These are phyloP conservation scores for Lymantria dispar DNA, from an alignment of 2,888 invertebrate species.

Conservation along the genomic window DNA sequence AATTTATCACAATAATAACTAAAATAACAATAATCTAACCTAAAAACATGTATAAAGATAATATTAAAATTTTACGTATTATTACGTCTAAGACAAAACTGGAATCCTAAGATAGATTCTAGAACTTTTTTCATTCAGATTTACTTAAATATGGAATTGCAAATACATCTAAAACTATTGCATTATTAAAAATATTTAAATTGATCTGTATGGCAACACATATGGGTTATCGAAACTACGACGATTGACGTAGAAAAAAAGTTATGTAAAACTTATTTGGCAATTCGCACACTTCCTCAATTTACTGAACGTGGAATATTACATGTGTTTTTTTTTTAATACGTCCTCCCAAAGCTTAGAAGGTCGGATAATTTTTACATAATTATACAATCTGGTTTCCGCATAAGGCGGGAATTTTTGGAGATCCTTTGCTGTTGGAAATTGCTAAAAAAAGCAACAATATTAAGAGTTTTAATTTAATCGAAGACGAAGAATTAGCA, in stretches of 20 bases:
- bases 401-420: background rate
- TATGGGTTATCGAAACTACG: background rate
- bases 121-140: background rate
- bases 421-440: background rate
- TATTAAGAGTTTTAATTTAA: too few relatives aligned
- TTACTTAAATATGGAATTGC: background rate
- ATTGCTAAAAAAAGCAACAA: too few relatives aligned
- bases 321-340: background rate
- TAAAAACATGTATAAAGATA: too few relatives aligned
- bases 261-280: background rate
- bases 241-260: background rate
- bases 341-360: background rate
- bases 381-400: background rate
- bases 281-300: background rate
- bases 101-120: too few relatives aligned
- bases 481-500: too few relatives aligned
- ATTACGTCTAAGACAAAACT: too few relatives aligned
- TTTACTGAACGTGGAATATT: background rate
- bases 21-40: too few relatives aligned
- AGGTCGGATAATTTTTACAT: background rate
- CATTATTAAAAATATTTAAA: background rate
- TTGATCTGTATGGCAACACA: background rate
- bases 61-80: too few relatives aligned
- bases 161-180: background rate
- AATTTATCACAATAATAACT: too few relatives aligned